Base-by-base conservation (phyloP, 2,888 invertebrate genomes). In the Arenicola marina region DNA sequence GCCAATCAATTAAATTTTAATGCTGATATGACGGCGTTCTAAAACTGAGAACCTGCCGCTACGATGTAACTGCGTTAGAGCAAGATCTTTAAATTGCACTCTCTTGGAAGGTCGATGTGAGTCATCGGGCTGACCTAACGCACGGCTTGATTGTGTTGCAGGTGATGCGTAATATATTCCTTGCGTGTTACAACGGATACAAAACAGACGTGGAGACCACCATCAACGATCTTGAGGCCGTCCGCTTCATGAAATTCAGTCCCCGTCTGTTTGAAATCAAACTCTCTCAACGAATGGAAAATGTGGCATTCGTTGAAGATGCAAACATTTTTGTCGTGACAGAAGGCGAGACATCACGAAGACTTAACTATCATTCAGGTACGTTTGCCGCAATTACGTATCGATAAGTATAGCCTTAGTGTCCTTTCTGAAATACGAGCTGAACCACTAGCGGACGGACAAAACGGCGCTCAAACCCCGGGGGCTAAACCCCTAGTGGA, bases 131-230 rank as follows among this genome's bases (percentile, higher is more conserved):
- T n/a, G n/a, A n/a, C n/a, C n/a, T n/a, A n/a, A n/a, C n/a, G n/a
- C n/a, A n/a, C n/a, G n/a, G n/a, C n/a, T n/a, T n/a, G n/a, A n/a
- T n/a, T n/a, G n/a, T n/a, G n/a, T 46, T 61, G 4, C 61, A 81
- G 81, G 75, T 81, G 75, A 81, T 81, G 80, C 65, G 80, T 21
- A 79, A 78, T 66, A 77, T 80, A 61, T 80, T 81, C 67, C 67
- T 76, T 34, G 77, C 76, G 62, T 81, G 81, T 64, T 80, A 76
- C 71, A 81, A 81, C 67, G 73, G 74, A 3, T 81, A 78, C 70
- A 78, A 77, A 59, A 56, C 67, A 2, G 67, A 73, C 0, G 60
- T 66, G 0, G 81, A 81, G 63, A 56, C 72, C 3, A 63, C 69
- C 11, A 62, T 81, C 1, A 73, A 75, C 29, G 81, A 80, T 58